Evolutionary conservation across 2,797 vertebrate species (phyloP).

Genomic region (Schizothorax lantsangensis): DNA sequence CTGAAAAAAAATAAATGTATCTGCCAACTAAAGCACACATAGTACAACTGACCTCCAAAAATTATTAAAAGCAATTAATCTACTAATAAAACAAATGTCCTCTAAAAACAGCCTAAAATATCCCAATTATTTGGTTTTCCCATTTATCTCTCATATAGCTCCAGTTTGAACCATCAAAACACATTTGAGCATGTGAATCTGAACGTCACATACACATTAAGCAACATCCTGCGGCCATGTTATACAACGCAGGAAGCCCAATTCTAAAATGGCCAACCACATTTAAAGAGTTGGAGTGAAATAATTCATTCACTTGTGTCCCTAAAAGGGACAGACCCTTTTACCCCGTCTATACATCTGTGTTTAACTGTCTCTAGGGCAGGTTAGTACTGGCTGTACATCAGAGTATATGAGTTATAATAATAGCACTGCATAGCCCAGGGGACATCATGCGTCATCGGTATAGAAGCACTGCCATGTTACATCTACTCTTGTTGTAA

Average conservation of each 20-base stretch:
- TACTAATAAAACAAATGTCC: neutral
- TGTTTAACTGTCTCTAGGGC: constrained; percentile 7
- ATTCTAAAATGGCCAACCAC: constrained; percentile 32
- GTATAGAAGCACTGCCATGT: constrained; percentile 27
- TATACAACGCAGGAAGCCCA: constrained; percentile 25
- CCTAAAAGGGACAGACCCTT: constrained; percentile 25
- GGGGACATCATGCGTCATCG: neutral
- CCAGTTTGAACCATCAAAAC: neutral
- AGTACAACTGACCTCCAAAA: neutral
- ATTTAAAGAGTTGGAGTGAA: constrained; percentile 31
- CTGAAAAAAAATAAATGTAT: constrained; percentile 1
- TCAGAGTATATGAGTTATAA: constrained; percentile 25
- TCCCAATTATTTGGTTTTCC: neutral
- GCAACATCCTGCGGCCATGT: constrained; percentile 11
- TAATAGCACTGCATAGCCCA: constrained; percentile 20
- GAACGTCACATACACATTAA: constrained; percentile 2
- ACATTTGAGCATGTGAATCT: neutral
- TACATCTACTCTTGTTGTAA: constrained; percentile 2
- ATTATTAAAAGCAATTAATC: neutral
- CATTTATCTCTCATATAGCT: neutral
- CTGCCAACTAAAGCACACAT: neutral
- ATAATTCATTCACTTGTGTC: constrained; percentile 36
- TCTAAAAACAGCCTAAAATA: neutral
- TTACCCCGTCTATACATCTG: constrained; percentile 22
- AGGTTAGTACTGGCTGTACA: neutral